Conservation (phyloP, 1,140 invertebrate species). For the Calycopis cecrops region DNA sequence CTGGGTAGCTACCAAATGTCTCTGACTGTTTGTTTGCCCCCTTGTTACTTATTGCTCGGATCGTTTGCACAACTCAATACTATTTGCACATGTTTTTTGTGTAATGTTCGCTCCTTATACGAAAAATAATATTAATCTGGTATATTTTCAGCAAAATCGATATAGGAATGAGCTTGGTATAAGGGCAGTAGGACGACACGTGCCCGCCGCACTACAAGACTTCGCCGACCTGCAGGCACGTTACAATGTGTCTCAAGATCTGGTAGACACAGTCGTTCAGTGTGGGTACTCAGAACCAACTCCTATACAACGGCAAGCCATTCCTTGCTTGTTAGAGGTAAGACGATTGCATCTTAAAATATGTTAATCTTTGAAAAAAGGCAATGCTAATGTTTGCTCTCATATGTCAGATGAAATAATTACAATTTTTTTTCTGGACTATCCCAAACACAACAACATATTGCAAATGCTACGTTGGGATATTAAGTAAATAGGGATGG, state of each 20-base stretch:
- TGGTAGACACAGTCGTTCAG: slow-evolving; percentile 84
- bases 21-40: no score
- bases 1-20: no score
- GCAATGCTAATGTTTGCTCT: not conserved
- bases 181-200: slow-evolving; percentile 83
- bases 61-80: no score
- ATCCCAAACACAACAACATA: no score
- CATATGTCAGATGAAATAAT: no score
- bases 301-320: slow-evolving; percentile 95
- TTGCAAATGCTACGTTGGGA: no score
- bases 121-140: slow-evolving; percentile 25
- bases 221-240: slow-evolving; percentile 80
- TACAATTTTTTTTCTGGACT: no score
- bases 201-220: slow-evolving; percentile 83
- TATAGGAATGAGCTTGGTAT: slow-evolving; percentile 87
- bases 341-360: slow-evolving; percentile 28
- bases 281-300: slow-evolving; percentile 90
- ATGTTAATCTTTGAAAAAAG: no score
- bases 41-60: no score
- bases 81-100: no score
- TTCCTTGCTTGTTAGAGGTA: slow-evolving; percentile 90
- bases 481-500: no score
- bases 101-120: no score
- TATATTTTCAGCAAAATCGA: slow-evolving; percentile 78
- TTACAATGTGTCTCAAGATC: slow-evolving; percentile 76